Evolutionary conservation across 2,797 vertebrate species (phyloP), one percentile per base, ranked within the genome.

Genomic region (Periophthalmus magnuspinnatus): DNA sequence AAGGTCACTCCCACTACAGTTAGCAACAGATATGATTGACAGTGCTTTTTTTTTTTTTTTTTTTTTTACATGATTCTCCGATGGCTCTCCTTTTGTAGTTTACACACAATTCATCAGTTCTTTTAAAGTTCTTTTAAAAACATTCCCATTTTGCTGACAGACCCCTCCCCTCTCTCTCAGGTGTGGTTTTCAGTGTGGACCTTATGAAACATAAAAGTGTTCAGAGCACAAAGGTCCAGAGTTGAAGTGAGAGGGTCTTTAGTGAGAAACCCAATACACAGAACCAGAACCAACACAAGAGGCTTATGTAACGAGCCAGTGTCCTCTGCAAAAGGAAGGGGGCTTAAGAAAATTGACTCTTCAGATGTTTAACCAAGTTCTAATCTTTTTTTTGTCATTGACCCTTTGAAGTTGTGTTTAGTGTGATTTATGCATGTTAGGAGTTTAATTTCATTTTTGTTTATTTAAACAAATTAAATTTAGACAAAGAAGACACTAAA

Each of bases 111-210:
- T 55, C 24, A 24, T 24, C 22, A 16, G 11, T 24, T 57, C 55
- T 45, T 45, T 45, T 3, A 45, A 45, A 16, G 11, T 24, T 57
- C 55, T 45, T 45, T 45, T 3, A 45, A 45, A 4, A 14, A 45
- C 41, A 41, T 41, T 3, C 10, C 10, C 38, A 41, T 11, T 38
- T 10, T 38, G 7, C 36, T 8, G 36, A 8, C 36, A 38, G 36
- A 7, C 36, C 52, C n/a, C 52, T 22, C 17, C 57, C 28, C 17
- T 34, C 64, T 67, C 19, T 16, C 24, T 1, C 16, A 13, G 36
- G 75, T 74, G 64, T 74, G 36, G 36, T 71, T 82, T 78, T 81
- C 75, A 72, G 5, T 16, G 24, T 58, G n/a, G 21, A n/a, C 61
- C 16, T 47, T 57, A 50, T 61, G 64, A 76, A 81, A 74, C 68